Conservation (phyloP, 2,888 invertebrate species). For the Watsonalla cultraria region DNA sequence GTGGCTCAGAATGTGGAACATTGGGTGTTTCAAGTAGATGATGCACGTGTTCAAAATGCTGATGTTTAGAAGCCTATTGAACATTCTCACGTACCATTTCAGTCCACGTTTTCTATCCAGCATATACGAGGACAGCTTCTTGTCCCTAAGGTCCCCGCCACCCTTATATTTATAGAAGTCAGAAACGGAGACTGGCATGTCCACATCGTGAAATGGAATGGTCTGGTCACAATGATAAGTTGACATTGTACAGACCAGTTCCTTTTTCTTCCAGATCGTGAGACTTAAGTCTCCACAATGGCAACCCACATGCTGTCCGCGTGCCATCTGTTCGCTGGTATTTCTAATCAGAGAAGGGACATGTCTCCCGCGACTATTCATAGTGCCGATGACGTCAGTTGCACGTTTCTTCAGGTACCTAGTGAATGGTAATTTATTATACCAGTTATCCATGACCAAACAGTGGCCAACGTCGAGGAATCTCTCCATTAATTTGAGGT, state of each 20-base stretch:
- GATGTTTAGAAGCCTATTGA: slow-evolving; percentile 14
- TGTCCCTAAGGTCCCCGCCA: slow-evolving; percentile 20
- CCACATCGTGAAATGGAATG: no score
- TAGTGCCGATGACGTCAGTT: slow-evolving; percentile 11
- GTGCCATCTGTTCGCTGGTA: slow-evolving; percentile 5
- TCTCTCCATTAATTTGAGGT: no score
- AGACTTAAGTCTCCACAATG: no score
- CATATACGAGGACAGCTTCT: slow-evolving; percentile 17
- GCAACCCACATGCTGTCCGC: slow-evolving; percentile 4
- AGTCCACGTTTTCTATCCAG: slow-evolving; percentile 16
- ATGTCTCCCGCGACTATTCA: slow-evolving; percentile 8
- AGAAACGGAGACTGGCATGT: slow-evolving; percentile 5
- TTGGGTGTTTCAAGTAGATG: no score
- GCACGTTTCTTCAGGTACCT: slow-evolving; percentile 8
- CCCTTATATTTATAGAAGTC: slow-evolving; percentile 24
- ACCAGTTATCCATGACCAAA: slow-evolving; percentile 6
- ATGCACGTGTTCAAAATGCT: slow-evolving; percentile 13
- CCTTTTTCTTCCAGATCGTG: no score
- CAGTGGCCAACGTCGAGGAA: no score
- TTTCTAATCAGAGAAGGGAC: slow-evolving; percentile 8
- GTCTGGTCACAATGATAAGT: no score
- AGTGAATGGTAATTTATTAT: slow-evolving; percentile 2
- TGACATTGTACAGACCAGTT: no score
- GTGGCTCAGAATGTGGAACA: no score
- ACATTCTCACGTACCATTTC: slow-evolving; percentile 20